Base-by-base conservation (phyloP, 2,888 invertebrate genomes). In the Halictus ligatus region DNA sequence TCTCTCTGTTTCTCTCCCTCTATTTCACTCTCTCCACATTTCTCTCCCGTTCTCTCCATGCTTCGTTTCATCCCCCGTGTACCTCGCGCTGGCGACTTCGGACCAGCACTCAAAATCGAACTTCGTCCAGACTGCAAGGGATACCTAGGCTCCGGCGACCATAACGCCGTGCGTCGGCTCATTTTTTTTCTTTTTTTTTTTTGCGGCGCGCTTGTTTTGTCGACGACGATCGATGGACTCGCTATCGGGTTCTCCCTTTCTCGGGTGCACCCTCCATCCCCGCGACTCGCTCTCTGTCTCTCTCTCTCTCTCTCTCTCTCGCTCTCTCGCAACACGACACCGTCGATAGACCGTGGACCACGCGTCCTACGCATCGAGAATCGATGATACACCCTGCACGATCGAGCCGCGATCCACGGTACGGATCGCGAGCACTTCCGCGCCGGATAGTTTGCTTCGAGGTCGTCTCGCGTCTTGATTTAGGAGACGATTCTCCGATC, bases 331-430 rank as follows among this genome's bases (percentile, higher is more conserved):
- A 54, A 71, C 76, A 85, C 80, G 54, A 58, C 13, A 25, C 7
- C 25, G 6, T 29, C 74, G 54, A 74, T 79, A 71, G 79, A 82
- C 76, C 35, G 25, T 78, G 80, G n/a, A 54, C 54, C 54, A 54
- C 87, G 86, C 87, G 84, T 79, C 69, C 76, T 80, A 80, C 58
- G 21, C 82, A 84, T 89, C 89, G 86, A 88, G 86, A 85, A 71
- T 85, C 88, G 75, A 84, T 84, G 50, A 35, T 71, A 71, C 43
- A 40, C n/a, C n/a, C 21, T 60, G 74, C n/a, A 54, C 10, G 54
- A 84, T 85, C 84, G 76, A 85, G 72, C 58, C 35, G 25, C 50
- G 81, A 79, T 85, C 72, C 35, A 54, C 54, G 2, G 54, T n/a
- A n/a, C n/a, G n/a, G n/a, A 54, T 54, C 10, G 54, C 54, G n/a